Base-by-base conservation (phyloP, 2,888 invertebrate species). In the Mesorhabditis belari region DNA sequence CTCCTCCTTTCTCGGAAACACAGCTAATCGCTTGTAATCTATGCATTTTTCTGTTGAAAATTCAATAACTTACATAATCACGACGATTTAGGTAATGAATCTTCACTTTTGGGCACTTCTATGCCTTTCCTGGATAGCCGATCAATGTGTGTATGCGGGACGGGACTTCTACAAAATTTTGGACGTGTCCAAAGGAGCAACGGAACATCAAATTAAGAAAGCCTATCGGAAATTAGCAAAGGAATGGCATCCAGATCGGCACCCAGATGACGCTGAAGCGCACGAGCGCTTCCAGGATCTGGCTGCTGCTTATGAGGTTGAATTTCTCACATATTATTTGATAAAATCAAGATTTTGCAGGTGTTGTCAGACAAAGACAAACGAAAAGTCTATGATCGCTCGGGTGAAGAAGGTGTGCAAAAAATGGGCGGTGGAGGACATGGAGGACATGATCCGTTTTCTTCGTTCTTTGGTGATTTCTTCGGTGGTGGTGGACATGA, bases 221-320 rank as follows among this genome's bases (percentile, higher is more conserved):
- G 71, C 69, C 19, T 70, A 71, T 23, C 60, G 71, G 80, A 89
- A 88, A 79, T 83, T 92, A 83, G 98, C 98, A 23, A 95, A 92
- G 85, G 91, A 93, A 82, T 84, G 93, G 67, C 98, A 98, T 87
- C 98, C 98, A 17, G 98, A 99, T 81, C 94, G 92, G 82, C 96
- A 98, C 82, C 88, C 88, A 81, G 89, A 90, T 82, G 95, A 99
- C 84, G 91, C 92, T 0, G 87, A 90, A 59, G 91, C 98, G 0
- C 89, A 91, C 0, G 88, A 88, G 76, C 92, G 92, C 82, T 98
- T 99, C 81, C 80, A 81, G 59, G 80, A 81, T 63, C 62, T 80
- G 27, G 74, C 74, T 23, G 75, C 79, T 1, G 80, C 80, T 27
- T 81, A 79, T 65, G 80, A 78, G 71, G 79, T 80, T 35, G 44